Conservation (phyloP, 1,140 invertebrate species). For the Dufourea novaeangliae region DNA sequence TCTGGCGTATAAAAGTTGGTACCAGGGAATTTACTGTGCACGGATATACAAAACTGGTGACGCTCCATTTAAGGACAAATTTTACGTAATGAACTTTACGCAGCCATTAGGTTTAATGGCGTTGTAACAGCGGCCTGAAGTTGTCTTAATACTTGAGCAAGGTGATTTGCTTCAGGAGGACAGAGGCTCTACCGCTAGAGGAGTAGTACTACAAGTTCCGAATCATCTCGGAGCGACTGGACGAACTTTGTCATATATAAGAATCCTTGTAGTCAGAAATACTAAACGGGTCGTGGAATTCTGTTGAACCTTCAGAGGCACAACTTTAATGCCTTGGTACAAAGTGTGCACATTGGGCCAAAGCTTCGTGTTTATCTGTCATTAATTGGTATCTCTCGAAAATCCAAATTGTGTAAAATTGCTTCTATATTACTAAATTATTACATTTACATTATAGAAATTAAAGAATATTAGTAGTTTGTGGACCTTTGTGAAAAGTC, state of each 20-base stretch:
- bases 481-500: too few relatives aligned
- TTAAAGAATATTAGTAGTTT: too few relatives aligned
- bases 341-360: neutral
- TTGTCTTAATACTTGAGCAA: constrained; percentile 9
- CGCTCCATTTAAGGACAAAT: constrained; percentile 6
- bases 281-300: neutral
- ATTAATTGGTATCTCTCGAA: too few relatives aligned
- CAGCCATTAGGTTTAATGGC: constrained; percentile 16
- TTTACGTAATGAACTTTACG: constrained; percentile 34
- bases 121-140: neutral
- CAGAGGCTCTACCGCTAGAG: too few relatives aligned
- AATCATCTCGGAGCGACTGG: neutral
- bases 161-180: constrained; percentile 20
- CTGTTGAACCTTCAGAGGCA: neutral
- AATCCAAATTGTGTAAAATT: too few relatives aligned
- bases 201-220: neutral
- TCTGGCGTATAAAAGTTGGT: neutral
- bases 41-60: neutral
- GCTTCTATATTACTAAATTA: too few relatives aligned
- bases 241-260: neutral
- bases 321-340: neutral
- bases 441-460: too few relatives aligned
- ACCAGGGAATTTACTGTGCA: neutral
- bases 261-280: neutral
- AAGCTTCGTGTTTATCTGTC: neutral